Evolutionary conservation across 2,888 invertebrate species (phyloP), one percentile per base, ranked within the genome.

Genomic region (Eilema sororculum): DNA sequence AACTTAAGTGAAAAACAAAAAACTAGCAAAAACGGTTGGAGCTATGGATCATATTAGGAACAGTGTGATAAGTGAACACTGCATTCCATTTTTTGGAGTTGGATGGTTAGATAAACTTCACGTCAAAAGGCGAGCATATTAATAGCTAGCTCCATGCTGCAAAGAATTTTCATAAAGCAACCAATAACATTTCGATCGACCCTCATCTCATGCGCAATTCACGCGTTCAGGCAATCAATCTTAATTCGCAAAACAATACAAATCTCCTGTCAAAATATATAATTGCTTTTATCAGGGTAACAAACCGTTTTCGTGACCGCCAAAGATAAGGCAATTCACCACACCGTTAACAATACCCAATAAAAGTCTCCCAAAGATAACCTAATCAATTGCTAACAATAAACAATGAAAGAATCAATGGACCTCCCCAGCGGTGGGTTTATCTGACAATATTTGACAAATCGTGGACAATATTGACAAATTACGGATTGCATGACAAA

Each of bases 401-500:
- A 69, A 52, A 65, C 67, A 61, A 67, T 64, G 57, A 67, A 68
- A 28, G 57, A 64, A 68, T 64, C 4, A 69, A 64, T 72, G 72
- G 83, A 76, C 79, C 84, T 82, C 79, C 86, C 78, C 85, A 81
- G 88, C 83, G 75, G 80, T 59, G 72, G 73, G 66, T 69, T 84
- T 87, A 87, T 87, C 85, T 78, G 84, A 87, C 88, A 84, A 84
- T 80, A 83, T 86, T 89, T 92, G 91, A 92, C 91, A 91, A 92
- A 91, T 91, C 81, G 87, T 76, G 78, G 79, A 83, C 85, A 76
- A 75, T 65, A 68, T 71, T 88, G 90, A 91, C 89, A 88, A 89
- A 91, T 90, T 73, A 84, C 77, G 72, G 68, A 68, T 41, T 64
- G 37, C 52, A 71, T 81, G 80, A 80, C 78, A 80, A 79, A 80